Conservation (phyloP, 2,888 invertebrate species). For the Polietes domitor region DNA sequence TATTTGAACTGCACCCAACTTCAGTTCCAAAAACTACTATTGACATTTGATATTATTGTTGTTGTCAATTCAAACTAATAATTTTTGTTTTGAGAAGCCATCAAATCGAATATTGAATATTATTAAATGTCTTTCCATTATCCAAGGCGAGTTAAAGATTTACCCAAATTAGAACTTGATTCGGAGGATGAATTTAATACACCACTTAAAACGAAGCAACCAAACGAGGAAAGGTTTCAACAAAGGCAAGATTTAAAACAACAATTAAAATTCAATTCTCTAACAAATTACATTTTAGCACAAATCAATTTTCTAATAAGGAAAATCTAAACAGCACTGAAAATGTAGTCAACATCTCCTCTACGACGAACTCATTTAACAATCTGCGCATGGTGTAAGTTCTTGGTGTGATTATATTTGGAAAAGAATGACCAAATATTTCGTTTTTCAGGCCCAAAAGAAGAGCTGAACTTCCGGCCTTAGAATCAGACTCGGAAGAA, state of each 20-base stretch:
- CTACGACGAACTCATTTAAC: slow-evolving; percentile 49
- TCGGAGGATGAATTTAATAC: slow-evolving; percentile 77
- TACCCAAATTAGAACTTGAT: slow-evolving; percentile 76
- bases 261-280: neutral
- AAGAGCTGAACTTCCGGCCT: slow-evolving; percentile 76
- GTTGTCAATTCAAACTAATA: slow-evolving; percentile 24
- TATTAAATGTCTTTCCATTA: slow-evolving; percentile 67
- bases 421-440: neutral
- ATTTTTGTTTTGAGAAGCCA: neutral
- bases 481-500: slow-evolving; percentile 77
- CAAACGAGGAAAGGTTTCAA: slow-evolving; percentile 43
- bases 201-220: slow-evolving; percentile 69
- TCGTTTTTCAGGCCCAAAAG: slow-evolving; percentile 74
- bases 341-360: slow-evolving; percentile 32
- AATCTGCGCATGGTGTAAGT: slow-evolving; percentile 71
- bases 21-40: slow-evolving; percentile 9
- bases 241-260: slow-evolving; percentile 21
- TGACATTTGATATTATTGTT: slow-evolving; percentile 41
- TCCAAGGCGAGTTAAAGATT: slow-evolving; percentile 78
- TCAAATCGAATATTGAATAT: neutral
- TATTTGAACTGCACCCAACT: slow-evolving; percentile 49
- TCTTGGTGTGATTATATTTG: slow-evolving; percentile 20
- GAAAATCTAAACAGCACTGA: slow-evolving; percentile 67
- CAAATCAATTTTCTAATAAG: slow-evolving; percentile 65
- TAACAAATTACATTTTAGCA: neutral